Percentiles rank a stretch among this genome's conserved stretches.
phyloP scores from a whole-genome alignment of 1,140 invertebrate species.

The Zaprionus nigranus region DNA sequence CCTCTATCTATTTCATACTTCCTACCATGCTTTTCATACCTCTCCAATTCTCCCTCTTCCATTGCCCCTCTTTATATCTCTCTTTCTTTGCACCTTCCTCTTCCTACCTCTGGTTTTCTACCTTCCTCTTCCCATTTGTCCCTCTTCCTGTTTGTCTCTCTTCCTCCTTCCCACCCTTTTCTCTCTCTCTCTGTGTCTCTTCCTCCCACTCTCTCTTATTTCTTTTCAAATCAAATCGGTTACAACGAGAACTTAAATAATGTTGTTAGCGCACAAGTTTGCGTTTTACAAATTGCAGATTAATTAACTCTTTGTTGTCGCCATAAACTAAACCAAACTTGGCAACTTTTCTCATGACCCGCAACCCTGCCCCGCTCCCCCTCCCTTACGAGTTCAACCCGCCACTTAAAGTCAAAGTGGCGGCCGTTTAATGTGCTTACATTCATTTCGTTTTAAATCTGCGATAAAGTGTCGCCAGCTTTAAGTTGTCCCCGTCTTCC shows the following conservation, averaged over 20 bases:
- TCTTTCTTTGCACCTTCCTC: no score
- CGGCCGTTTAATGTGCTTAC: conserved; percentile 78
- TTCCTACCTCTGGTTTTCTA: no score
- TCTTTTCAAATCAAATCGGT: background rate
- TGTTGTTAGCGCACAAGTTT: conserved; percentile 18
- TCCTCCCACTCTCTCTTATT: background rate
- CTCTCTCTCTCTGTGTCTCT: background rate
- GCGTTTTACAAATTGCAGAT: conserved; percentile 68
- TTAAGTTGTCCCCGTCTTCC: conserved; percentile 40
- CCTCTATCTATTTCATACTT: no score
- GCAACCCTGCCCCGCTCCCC: background rate
- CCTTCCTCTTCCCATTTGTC: background rate
- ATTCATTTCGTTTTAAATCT: conserved; percentile 80
- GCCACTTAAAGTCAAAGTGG: conserved; percentile 59
- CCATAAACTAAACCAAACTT: conserved; percentile 65
- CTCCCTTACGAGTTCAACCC: background rate
- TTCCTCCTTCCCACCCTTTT: background rate
- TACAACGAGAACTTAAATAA: conserved; percentile 8
- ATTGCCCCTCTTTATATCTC: accelerated
- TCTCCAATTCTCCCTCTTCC: no score
- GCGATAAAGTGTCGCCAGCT: conserved; percentile 70
- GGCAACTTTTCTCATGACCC: conserved; percentile 50
- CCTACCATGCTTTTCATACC: no score
- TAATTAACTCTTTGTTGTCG: conserved; percentile 71
- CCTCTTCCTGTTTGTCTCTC: background rate